Evolutionary conservation across 2,888 invertebrate genomes (phyloP), one percentile per base, ranked within the genome.

Genomic region (Lysandra coridon): DNA sequence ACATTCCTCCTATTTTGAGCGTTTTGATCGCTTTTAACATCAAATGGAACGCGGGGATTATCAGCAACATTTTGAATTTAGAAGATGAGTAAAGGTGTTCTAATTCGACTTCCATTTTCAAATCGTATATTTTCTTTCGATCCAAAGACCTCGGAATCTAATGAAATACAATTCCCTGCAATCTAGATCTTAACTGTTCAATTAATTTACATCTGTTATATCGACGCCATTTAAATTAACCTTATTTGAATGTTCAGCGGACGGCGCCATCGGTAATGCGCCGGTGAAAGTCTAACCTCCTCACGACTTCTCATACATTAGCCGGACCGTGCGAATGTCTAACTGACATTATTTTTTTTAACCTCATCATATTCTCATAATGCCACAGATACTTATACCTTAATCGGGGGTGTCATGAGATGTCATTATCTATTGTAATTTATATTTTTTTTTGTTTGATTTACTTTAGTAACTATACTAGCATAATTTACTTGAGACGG

Each of bases 241-340:
- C 49, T 73, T 44, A 79, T 49, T 69, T 49, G 30, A 64, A 49
- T 69, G 49, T 69, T 69, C 49, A 44, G 44, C 80, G 82, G 81
- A 84, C 87, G 91, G 90, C 91, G 88, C 88, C 88, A 85, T 80
- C 84, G 84, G 87, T 90, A 90, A 91, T 90, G 90, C 88, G 88
- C 88, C 86, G 91, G 93, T 90, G 94, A 94, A 94, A 94, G 94
- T 93, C 83, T 84, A 84, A 87, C 85, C 85, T 57, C 57, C 86
- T 91, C 94, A 93, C 93, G 94, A 94, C 89, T 91, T 90, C 91
- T 85, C 91, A 92, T 92, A 92, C 90, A 93, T 93, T 94, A 93
- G 87, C 87, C 86, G 81, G 86, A 89, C 91, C 93, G 93, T 93
- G 93, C 92, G 94, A 94, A 92, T 91, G 88, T 85, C 83, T 84